phyloP scores from a whole-genome alignment of 2,888 invertebrate genomes.

The Pristionchus maxplancki region DNA sequence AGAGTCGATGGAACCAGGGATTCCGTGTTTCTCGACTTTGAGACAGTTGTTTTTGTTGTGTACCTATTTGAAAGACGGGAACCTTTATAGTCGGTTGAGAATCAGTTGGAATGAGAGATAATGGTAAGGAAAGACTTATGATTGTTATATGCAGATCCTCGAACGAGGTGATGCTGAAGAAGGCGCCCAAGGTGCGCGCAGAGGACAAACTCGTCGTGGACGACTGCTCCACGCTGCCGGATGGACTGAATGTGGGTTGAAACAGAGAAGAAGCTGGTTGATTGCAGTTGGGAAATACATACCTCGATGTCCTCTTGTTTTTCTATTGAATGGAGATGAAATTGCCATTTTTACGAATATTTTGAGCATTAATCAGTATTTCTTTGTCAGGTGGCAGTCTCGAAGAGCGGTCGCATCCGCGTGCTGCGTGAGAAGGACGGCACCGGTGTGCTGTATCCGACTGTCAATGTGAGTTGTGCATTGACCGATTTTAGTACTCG shows the following conservation, averaged over 20 bases:
- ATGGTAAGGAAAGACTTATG: background rate
- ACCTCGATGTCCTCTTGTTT: too few species aligned
- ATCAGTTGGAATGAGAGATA: background rate
- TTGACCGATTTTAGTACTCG: too few species aligned
- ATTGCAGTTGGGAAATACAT: too few species aligned
- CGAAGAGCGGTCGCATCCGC: conserved; percentile 61
- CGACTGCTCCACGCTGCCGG: conserved; percentile 72
- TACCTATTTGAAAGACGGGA: too few species aligned
- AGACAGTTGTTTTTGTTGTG: too few species aligned
- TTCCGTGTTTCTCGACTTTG: too few species aligned
- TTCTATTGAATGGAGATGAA: too few species aligned
- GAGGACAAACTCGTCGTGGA: conserved; percentile 56
- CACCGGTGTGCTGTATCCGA: conserved; percentile 62
- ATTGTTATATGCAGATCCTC: background rate
- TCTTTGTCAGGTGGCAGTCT: conserved; percentile 58
- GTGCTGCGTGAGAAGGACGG: conserved; percentile 61
- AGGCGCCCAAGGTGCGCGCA: conserved; percentile 46
- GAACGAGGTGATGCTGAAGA: conserved; percentile 11
- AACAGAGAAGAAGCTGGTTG: too few species aligned
- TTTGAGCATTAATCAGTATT: background rate
- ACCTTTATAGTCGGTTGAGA: too few species aligned
- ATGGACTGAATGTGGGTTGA: conserved; percentile 64
- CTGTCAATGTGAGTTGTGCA: conserved; percentile 44
- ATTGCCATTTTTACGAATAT: too few species aligned
- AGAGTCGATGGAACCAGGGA: too few species aligned